Evolutionary conservation across 2,797 vertebrate species (phyloP), one percentile per base, ranked within the genome.

Genomic region (Gambusia yucatana): DNA sequence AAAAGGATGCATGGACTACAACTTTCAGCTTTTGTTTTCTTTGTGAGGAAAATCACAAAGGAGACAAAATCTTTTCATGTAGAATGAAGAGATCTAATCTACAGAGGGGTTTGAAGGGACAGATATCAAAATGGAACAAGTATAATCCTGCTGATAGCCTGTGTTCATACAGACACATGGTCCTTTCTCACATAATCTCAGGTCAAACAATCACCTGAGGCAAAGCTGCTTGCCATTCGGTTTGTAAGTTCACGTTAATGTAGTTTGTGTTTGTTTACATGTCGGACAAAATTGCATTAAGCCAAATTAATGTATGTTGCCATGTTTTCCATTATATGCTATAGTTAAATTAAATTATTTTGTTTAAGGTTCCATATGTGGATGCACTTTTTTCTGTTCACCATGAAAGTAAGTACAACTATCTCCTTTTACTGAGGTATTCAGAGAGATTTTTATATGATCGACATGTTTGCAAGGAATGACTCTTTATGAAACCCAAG

Each of bases 111-210:
- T 63, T 3, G 3, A 7, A 63, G 30, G 30, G 17, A 36, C 14
- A 63, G 59, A 63, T 36, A 36, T 20, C 6, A 33, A 61, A 61
- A 61, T 33, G 28, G 59, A 61, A 36, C 6, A 30, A 9, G 16
- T 20, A 20, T 63, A 63, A 63, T 36, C 59, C 6, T 63, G 59
- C 6, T 33, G 14, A 36, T 36, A 63, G 11, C 6, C 16, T 36
- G 30, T 36, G 20, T 63, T 63, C 30, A 63, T 20, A 20, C 8
- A 16, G 36, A 36, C 59, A 63, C 59, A 20, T 20, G 7, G 69
- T 77, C 65, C 77, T 25, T 48, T 30, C 75, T 76, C 70, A 36
- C 59, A 47, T 76, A 28, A 13, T 41, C 73, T 63, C 17, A 77
- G 70, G 61, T 70, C 25, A 71, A 47, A 67, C 59, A 77, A 55